phyloP scores from a whole-genome alignment of 30 jellyfish, hydroid and myxozoan genomes.

The Chrysaora quinquecirrha region DNA sequence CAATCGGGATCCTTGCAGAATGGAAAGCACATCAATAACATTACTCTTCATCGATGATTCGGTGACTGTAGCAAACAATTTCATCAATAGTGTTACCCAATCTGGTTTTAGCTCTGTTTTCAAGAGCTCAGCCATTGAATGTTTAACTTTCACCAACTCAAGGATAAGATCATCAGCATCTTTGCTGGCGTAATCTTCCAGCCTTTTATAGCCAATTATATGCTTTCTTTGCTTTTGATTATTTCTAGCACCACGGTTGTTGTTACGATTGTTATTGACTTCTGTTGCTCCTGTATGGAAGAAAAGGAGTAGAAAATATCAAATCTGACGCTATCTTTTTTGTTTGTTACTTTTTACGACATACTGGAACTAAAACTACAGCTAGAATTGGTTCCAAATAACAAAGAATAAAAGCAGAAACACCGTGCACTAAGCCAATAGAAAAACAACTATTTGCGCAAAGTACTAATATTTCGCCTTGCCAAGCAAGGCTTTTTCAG shows the following conservation, averaged over 20 bases:
- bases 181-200: neutral
- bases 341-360: too few species aligned
- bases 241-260: neutral
- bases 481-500: too few species aligned
- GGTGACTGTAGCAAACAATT: neutral
- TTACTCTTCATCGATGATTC: constrained; percentile 10
- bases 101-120: constrained; percentile 9
- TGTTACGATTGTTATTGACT: too few species aligned
- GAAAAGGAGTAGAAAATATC: too few species aligned
- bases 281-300: too few species aligned
- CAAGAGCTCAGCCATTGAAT: neutral
- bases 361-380: too few species aligned
- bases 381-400: too few species aligned
- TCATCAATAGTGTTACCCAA: constrained; percentile 18
- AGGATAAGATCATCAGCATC: constrained; percentile 8
- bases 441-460: too few species aligned
- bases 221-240: neutral
- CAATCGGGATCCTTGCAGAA: constrained; percentile 23
- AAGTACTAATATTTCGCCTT: too few species aligned
- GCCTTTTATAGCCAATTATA: constrained; percentile 14
- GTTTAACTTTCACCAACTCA: constrained; percentile 5
- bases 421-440: too few species aligned
- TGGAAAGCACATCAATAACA: constrained; percentile 8
- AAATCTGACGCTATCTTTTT: too few species aligned
- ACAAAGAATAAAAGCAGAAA: too few species aligned